Base-by-base conservation (phyloP, 2,888 invertebrate genomes). In the Megaustenia siamemsis region DNA sequence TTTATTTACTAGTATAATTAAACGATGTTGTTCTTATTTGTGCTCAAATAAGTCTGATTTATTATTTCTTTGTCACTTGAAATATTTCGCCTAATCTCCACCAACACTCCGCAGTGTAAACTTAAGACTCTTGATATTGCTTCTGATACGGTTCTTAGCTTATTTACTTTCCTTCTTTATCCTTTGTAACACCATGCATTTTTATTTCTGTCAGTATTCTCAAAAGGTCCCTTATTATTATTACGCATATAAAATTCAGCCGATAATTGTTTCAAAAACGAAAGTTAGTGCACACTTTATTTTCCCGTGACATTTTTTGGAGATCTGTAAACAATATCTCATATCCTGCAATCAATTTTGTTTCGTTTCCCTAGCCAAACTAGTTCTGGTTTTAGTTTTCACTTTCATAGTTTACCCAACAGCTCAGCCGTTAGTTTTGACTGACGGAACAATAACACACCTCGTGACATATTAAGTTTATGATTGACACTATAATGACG, bases 391-490 rank as follows among this genome's bases (percentile, higher is more conserved):
- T 73, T 73, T 45, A 18, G 15, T 10, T 45, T 49, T 49, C 49
- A 45, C 49, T 49, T 49, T n/a, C 49, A 2, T 49, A 6, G 73
- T 73, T 73, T 73, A 32, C 35, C 49, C 32, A 49, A 49, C 49
- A 49, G 32, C 49, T 73, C 32, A 18, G 32, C 15, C 32, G 32
- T 73, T 73, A 49, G 45, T 1, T 18, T 45, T 73, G 49, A 73
- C 73, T 32, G 73, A 49, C 73, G 49, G 49, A 49, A 32, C 73
- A 73, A 49, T 73, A 73, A 49, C 73, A 73, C 21, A 73, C 49
- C 49, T 73, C 24, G 73, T 73, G 73, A 49, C 49, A 73, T 40
- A 69, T 73, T 73, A 73, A 73, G 49, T 49, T 73, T 73, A 73
- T 73, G 73, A 73, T 73, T 73, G 73, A 43, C 73, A 40, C 12